phyloP scores from a whole-genome alignment of 2,113 vertebrate species.

The Ictalurus furcatus region DNA sequence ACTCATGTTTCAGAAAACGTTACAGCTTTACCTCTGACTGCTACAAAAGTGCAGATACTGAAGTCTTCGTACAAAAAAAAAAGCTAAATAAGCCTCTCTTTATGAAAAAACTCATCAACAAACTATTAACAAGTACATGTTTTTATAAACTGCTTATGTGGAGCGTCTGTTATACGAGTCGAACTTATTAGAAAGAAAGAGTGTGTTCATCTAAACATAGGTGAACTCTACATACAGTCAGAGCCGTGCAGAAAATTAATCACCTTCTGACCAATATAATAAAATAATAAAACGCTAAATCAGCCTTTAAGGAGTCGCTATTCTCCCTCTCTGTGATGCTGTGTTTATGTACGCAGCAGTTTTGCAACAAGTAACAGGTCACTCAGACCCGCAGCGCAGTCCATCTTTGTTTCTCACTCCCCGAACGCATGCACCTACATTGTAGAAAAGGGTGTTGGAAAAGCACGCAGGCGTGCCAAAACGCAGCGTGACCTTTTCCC shows the following conservation, averaged over 20 bases:
- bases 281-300: too few species aligned
- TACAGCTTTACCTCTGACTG: not conserved
- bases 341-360: not conserved
- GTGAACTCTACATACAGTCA: not conserved
- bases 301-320: not conserved
- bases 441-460: not conserved
- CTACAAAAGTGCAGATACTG: not conserved
- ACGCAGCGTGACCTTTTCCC: conserved; percentile 36
- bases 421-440: not conserved
- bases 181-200: not conserved
- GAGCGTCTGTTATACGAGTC: not conserved
- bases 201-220: not conserved
- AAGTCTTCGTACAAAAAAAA: not conserved
- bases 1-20: not conserved
- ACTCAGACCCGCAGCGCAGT: not conserved
- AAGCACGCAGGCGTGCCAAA: conserved; percentile 23
- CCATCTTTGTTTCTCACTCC: not conserved
- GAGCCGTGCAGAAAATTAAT: not conserved
- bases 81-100: not conserved
- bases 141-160: not conserved
- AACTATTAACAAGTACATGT: not conserved
- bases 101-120: not conserved
- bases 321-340: not conserved
- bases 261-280: not conserved
- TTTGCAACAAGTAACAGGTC: not conserved